Evolutionary conservation across 2,113 vertebrate species (phyloP).

Genomic region (Upupa epops): DNA sequence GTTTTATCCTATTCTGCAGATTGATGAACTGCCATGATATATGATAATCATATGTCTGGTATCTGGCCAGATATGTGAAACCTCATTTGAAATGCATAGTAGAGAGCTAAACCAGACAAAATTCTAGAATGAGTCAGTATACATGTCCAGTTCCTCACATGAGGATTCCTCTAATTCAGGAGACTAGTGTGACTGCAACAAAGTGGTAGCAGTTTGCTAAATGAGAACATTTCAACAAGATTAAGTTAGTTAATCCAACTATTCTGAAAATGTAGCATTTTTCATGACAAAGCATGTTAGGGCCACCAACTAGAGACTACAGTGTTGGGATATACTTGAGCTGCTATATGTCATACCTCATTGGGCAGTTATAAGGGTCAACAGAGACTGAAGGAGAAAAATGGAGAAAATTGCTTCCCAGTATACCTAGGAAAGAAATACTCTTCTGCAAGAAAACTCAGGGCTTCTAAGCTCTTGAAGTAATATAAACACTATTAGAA

Average conservation of each 20-base stretch:
- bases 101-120: not conserved
- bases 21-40: not conserved
- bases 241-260: not conserved
- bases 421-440: not conserved
- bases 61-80: not conserved
- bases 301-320: not conserved
- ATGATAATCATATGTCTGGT: not conserved
- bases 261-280: not conserved
- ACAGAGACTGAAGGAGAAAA: rapidly evolving
- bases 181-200: not conserved
- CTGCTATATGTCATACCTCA: not conserved
- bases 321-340: not conserved
- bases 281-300: not conserved
- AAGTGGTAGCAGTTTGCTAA: not conserved
- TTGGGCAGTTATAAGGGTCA: not conserved
- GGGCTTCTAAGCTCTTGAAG: not conserved
- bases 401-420: not conserved
- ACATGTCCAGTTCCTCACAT: not conserved
- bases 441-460: not conserved
- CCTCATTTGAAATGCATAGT: not conserved
- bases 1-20: not conserved
- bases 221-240: not conserved
- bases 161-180: not conserved
- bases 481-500: not conserved
- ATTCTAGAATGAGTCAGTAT: not conserved